Percentiles rank a stretch among this genome's conserved stretches.
phyloP scores from a whole-genome alignment of 2,888 invertebrate species.

The Torymus aiolomorphi region DNA sequence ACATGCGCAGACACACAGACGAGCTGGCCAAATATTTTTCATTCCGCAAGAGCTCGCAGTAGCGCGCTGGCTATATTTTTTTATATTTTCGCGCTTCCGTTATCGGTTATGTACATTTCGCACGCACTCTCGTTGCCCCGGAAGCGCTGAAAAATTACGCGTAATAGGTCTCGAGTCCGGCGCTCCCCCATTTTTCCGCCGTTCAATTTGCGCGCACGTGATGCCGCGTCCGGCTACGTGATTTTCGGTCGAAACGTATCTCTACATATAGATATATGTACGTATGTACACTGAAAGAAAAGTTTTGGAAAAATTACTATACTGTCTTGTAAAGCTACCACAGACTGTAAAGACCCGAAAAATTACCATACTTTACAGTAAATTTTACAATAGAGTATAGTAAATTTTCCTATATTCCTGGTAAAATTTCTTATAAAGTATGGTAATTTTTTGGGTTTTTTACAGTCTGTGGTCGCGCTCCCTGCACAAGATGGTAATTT shows the following conservation, averaged over 20 bases:
- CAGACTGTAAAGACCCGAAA: too few relatives aligned
- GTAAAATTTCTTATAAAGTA: too few relatives aligned
- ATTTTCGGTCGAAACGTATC: background rate
- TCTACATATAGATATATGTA: background rate
- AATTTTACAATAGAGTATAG: too few relatives aligned
- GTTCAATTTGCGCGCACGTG: background rate
- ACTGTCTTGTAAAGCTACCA: too few relatives aligned
- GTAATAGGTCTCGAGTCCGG: background rate
- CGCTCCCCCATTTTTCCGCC: background rate
- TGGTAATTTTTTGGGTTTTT: too few relatives aligned
- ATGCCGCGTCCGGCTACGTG: constrained; percentile 9
- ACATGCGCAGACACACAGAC: background rate
- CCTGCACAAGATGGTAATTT: too few relatives aligned
- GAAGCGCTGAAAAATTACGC: constrained; percentile 32
- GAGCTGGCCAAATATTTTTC: constrained; percentile 13
- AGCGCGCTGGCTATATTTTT: background rate
- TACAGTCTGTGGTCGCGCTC: too few relatives aligned
- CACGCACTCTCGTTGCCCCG: background rate
- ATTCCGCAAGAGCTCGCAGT: background rate
- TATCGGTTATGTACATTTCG: constrained; percentile 5
- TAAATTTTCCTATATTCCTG: too few relatives aligned
- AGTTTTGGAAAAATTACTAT: too few relatives aligned
- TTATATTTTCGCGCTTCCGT: constrained; percentile 1
- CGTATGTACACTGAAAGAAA: too few relatives aligned
- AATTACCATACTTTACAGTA: too few relatives aligned